Evolutionary conservation across 2,888 invertebrate species (phyloP), one percentile per base, ranked within the genome.

Genomic region (Dendrolimus pini): DNA sequence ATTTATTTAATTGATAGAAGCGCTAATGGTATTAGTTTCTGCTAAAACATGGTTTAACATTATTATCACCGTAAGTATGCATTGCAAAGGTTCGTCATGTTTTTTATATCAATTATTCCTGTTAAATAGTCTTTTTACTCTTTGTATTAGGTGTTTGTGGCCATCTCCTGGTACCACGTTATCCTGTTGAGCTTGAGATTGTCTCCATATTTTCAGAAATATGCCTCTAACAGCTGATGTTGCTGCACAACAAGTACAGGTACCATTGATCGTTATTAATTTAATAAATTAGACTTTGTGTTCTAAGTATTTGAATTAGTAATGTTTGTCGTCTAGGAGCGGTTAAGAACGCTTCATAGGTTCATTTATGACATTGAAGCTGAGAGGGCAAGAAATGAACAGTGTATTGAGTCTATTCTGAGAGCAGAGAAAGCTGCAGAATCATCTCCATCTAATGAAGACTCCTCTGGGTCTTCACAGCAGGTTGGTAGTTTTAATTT

Each of bases 201-300:
- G 66, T 92, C 92, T 59, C 77, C 82, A 66, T 78, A 82, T 57
- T 82, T 85, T 73, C 83, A 89, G n/a, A 66, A 86, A 65, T 70
- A 96, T 96, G 96, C 94, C 95, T 12, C 93, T 95, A 66, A 95
- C 95, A 56, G 94, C 94, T 66, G 96, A 96, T 83, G 93, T 94
- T 54, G 94, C 95, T 56, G 95, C 95, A 1, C 94, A 94, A 68
- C 94, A 94, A 85, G 94, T 94, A 62, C 90, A 90, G 78, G 90
- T 88, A 64, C 59, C 0, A 30, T 6, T 30, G 3, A 6, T 30
- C 30, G 30, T 30, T 30, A 30, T 30, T 30, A 3, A 6, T 30
- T 30, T 30, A 30, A 30, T 30, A 30, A 30, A 30, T 30, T 30
- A 30, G 30, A 30, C 30, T 18, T 18, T 30, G 30, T 30, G 30